A percentile compares a stretch with the other conserved stretches of the same genome.
Conservation (phyloP, 2,113 vertebrate genomes). For the Crotalus viridis region DNA sequence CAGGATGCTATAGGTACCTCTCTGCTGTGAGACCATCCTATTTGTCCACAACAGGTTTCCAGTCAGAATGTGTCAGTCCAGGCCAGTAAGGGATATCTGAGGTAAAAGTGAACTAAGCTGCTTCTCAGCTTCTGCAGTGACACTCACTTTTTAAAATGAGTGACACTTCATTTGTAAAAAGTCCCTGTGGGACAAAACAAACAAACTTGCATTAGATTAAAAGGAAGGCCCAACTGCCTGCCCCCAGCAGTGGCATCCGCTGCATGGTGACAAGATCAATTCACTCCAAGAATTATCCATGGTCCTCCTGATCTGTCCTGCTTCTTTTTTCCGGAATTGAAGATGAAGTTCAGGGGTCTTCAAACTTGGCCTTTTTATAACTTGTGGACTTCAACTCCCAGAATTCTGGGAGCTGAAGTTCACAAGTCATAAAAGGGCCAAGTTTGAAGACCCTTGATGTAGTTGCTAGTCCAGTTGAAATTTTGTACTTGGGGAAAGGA, state of each 20-base stretch:
- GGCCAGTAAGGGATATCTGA: not conserved
- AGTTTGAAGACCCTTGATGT: not conserved
- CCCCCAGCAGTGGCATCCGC: not conserved
- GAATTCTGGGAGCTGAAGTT: too few species aligned
- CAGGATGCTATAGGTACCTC: not conserved
- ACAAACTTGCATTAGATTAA: not conserved
- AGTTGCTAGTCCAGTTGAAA: not conserved
- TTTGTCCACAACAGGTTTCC: not conserved
- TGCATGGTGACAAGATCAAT: not conserved
- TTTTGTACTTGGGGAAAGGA: not conserved
- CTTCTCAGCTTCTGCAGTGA: not conserved
- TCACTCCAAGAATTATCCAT: not conserved
- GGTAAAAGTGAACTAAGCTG: not conserved
- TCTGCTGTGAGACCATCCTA: not conserved
- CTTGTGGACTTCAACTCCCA: too few species aligned
- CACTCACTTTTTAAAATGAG: not conserved
- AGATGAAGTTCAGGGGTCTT: not conserved
- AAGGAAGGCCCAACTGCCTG: not conserved
- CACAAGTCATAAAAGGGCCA: too few species aligned
- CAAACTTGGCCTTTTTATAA: too few species aligned
- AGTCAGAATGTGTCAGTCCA: not conserved
- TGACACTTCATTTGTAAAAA: not conserved
- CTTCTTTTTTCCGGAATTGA: not conserved
- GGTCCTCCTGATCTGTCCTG: not conserved
- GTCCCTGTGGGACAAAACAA: not conserved